Percentiles rank a stretch among this genome's conserved stretches.
Conservation (phyloP, 2,113 vertebrate species). For the Clinocottus analis region DNA sequence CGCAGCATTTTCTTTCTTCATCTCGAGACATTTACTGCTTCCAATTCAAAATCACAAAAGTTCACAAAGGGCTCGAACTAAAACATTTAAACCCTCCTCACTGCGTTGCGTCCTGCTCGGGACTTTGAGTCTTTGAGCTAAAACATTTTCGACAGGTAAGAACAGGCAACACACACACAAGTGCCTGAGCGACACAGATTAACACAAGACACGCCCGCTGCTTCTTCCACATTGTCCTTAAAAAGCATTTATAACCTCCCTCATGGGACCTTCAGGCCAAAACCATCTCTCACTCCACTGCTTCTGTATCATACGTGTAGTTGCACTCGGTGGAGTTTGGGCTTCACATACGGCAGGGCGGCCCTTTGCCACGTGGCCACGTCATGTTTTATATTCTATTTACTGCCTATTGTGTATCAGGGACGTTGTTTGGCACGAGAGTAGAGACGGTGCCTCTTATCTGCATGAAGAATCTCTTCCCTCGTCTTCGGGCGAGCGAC, state of each 20-base stretch:
- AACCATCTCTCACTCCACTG: not conserved
- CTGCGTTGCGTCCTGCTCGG: not conserved
- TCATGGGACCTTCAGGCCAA: not conserved
- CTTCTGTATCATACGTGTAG: not conserved
- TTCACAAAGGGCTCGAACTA: too few relatives aligned
- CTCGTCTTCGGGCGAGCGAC: not conserved
- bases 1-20: too few relatives aligned
- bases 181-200: not conserved
- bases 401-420: not conserved
- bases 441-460: not conserved
- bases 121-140: not conserved
- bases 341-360: not conserved
- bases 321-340: conserved; percentile 32
- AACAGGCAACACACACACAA: not conserved
- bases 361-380: not conserved
- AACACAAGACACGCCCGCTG: not conserved
- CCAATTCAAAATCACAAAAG: not conserved
- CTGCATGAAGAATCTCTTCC: not conserved
- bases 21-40: conserved; percentile 15
- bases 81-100: not conserved
- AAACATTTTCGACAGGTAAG: not conserved
- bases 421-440: not conserved
- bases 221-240: not conserved
- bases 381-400: conserved; percentile 15
- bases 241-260: conserved; percentile 1